Conservation (phyloP, 2,888 invertebrate species). For the Cantharis rufa region DNA sequence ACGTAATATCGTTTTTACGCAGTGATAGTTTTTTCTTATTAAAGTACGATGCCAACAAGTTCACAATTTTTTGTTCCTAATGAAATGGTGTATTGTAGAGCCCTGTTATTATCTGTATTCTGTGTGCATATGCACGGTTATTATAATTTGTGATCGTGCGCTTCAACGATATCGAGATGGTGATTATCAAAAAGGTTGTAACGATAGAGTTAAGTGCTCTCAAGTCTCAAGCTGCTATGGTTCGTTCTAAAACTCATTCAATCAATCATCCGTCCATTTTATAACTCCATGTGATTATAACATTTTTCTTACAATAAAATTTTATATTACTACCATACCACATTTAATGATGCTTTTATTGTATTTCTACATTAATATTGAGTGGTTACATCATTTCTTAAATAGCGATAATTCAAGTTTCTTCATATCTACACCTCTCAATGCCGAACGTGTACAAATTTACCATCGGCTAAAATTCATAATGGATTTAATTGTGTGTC, state of each 20-base stretch:
- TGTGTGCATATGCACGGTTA: slow-evolving; percentile 25
- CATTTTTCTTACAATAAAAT: slow-evolving; percentile 27
- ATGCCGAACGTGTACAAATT: not conserved
- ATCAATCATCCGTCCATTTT: slow-evolving; percentile 30
- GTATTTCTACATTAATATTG: slow-evolving; percentile 5
- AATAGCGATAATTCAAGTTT: not conserved
- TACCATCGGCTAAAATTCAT: slow-evolving; percentile 1
- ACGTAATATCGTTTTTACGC: not conserved
- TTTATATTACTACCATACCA: slow-evolving; percentile 10
- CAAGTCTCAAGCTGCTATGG: slow-evolving; percentile 18
- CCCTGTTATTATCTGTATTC: slow-evolving; percentile 24
- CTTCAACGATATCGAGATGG: slow-evolving; percentile 27
- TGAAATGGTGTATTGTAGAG: slow-evolving; percentile 24
- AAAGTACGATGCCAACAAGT: not conserved
- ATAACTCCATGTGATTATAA: slow-evolving; percentile 25
- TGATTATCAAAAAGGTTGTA: slow-evolving; percentile 29
- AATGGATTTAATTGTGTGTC: slow-evolving; percentile 38
- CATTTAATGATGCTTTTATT: slow-evolving; percentile 26
- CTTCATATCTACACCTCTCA: not conserved
- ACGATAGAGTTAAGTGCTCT: slow-evolving; percentile 29
- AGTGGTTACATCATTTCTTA: slow-evolving; percentile 3
- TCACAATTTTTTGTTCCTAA: slow-evolving; percentile 14
- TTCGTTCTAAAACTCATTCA: slow-evolving; percentile 23
- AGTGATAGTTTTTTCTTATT: not conserved
- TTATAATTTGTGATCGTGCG: slow-evolving; percentile 21